These are phyloP conservation scores for Lipophrys pholis DNA, from an alignment of 2,113 vertebrate genomes.

Conservation along the genomic window DNA sequence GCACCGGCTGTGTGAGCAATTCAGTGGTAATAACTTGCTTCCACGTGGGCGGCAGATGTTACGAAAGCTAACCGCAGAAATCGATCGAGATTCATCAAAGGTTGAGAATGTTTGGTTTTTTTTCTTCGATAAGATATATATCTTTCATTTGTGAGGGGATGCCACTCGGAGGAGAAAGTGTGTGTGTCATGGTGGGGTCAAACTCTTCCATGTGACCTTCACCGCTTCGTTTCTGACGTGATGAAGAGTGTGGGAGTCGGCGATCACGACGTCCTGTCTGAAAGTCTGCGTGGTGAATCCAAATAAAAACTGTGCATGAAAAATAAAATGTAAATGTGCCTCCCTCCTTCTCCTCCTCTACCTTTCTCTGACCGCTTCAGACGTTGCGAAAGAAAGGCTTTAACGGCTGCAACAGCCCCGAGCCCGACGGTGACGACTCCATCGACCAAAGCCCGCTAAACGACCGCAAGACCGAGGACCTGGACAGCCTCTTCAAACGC, in stretches of 20 bases:
- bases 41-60: conserved; percentile 34
- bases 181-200: too few species aligned
- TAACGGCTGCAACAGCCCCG: conserved; percentile 99
- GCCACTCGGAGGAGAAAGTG: too few species aligned
- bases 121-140: too few species aligned
- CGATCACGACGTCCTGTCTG: not conserved
- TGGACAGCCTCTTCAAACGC: conserved; percentile 97
- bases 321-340: conserved; percentile 65
- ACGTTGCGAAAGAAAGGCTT: conserved; percentile 99
- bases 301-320: conserved; percentile 35
- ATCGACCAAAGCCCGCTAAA: conserved; percentile 97
- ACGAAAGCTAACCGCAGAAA: too few species aligned
- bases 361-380: conserved; percentile 83
- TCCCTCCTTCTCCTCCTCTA: conserved; percentile 69
- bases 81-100: conserved; percentile 38
- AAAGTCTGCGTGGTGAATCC: conserved; percentile 6
- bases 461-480: conserved; percentile 95
- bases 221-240: conserved; percentile 26
- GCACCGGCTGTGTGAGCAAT: conserved; percentile 23
- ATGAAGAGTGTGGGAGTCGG: conserved; percentile 37
- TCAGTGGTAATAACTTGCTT: conserved; percentile 25
- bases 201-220: conserved; percentile 36
- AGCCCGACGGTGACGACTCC: conserved; percentile 97
- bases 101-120: conserved; percentile 21
- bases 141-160: too few species aligned